These are phyloP conservation scores for Antechinus flavipes DNA, from an alignment of 2,113 vertebrate genomes.

Conservation along the genomic window DNA sequence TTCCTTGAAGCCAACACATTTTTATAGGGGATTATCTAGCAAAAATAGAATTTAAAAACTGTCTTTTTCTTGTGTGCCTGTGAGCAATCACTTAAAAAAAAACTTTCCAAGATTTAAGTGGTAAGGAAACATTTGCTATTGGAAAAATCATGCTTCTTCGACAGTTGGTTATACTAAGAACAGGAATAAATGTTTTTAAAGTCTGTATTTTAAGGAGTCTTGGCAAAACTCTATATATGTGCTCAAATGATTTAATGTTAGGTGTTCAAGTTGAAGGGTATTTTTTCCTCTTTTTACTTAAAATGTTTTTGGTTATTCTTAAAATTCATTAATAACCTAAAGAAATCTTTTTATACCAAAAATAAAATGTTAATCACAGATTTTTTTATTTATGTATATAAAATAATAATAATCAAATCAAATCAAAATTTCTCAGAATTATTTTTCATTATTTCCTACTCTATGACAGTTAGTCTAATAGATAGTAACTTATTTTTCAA, in stretches of 20 bases:
- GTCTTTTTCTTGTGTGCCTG: not conserved
- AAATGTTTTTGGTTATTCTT: slow-evolving; percentile 12
- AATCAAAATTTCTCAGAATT: not conserved
- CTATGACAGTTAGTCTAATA: not conserved
- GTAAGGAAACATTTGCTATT: slow-evolving; percentile 46
- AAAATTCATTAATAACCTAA: not conserved
- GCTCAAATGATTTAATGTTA: slow-evolving; percentile 21
- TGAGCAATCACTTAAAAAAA: slow-evolving; percentile 45
- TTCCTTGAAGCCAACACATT: slow-evolving; percentile 27
- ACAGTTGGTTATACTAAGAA: slow-evolving; percentile 12
- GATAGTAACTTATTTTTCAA: not conserved
- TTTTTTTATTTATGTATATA: not conserved
- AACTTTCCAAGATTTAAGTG: slow-evolving; percentile 52
- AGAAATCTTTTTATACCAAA: not conserved
- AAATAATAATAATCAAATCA: not conserved
- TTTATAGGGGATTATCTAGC: slow-evolving; percentile 43
- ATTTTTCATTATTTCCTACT: not conserved
- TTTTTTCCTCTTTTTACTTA: slow-evolving; percentile 5
- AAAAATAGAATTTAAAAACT: slow-evolving; percentile 35
- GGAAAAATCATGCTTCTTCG: slow-evolving; percentile 45
- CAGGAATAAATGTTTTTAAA: not conserved
- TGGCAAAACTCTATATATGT: slow-evolving; percentile 33
- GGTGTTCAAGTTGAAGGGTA: not conserved
- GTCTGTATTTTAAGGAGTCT: slow-evolving; percentile 36
- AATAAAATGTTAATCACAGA: not conserved